phyloP scores from a whole-genome alignment of 2,113 vertebrate genomes.

The Euleptes europaea region DNA sequence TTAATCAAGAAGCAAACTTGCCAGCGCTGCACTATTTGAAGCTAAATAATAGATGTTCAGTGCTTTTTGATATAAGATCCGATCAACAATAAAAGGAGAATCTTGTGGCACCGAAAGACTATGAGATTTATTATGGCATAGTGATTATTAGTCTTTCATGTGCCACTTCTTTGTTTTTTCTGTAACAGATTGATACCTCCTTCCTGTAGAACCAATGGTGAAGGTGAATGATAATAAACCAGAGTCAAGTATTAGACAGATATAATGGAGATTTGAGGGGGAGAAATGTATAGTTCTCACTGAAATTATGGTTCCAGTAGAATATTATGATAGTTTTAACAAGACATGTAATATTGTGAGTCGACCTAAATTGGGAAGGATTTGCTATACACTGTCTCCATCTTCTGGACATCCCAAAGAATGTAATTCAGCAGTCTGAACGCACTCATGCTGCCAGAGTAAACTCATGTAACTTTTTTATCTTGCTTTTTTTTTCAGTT shows the following conservation, averaged over 20 bases:
- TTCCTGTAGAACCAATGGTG: not conserved
- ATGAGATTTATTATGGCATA: no score
- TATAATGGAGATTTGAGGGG: not conserved
- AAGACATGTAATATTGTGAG: not conserved
- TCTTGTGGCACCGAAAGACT: no score
- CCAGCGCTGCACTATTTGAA: no score
- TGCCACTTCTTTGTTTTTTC: no score
- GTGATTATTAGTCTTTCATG: no score
- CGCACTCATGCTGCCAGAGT: not conserved
- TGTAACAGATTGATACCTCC: not conserved
- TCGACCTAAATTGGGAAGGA: not conserved
- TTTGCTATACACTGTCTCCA: slow-evolving; percentile 57
- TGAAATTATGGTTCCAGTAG: not conserved
- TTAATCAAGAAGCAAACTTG: no score
- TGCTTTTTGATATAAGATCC: no score
- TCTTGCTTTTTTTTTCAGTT: not conserved
- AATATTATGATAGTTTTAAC: slow-evolving; percentile 5
- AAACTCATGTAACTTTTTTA: not conserved
- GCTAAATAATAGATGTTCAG: no score
- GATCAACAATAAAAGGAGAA: no score
- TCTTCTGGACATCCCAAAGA: slow-evolving; percentile 45
- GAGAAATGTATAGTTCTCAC: not conserved
- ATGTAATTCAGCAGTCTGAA: not conserved
- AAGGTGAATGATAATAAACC: not conserved
- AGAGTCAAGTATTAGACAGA: not conserved